A percentile compares a stretch with the other conserved stretches of the same genome.
Conservation (phyloP, 1,140 invertebrate genomes). For the Thrips palmi region DNA sequence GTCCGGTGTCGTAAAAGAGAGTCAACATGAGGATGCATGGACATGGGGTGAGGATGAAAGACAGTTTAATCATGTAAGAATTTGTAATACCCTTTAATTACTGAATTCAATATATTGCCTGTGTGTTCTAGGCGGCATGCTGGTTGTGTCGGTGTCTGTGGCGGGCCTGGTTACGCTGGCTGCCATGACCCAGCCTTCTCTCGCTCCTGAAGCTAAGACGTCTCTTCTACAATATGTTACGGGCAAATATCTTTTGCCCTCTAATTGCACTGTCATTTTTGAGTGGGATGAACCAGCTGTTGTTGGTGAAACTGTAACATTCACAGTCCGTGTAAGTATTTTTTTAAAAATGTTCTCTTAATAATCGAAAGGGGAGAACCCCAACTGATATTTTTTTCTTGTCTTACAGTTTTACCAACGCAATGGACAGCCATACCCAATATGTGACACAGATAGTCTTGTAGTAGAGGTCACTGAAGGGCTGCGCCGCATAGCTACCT, state of each 20-base stretch:
- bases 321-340: conserved; percentile 48
- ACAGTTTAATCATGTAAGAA: background rate
- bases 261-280: conserved; percentile 65
- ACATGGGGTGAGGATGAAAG: conserved; percentile 58
- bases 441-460: conserved; percentile 77
- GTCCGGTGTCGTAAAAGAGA: conserved; percentile 69
- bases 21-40: conserved; percentile 72
- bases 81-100: background rate
- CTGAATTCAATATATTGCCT: background rate
- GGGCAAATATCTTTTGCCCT: conserved; percentile 72
- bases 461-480: conserved; percentile 71
- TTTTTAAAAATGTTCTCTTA: conserved; percentile 2
- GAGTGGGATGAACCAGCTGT: conserved; percentile 73
- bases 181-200: conserved; percentile 67
- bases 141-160: conserved; percentile 68
- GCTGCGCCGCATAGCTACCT: conserved; percentile 59
- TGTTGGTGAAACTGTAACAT: conserved; percentile 78
- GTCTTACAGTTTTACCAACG: conserved; percentile 65
- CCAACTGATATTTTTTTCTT: conserved; percentile 11
- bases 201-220: conserved; percentile 70
- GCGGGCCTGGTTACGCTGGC: conserved; percentile 68
- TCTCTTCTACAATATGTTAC: conserved; percentile 79
- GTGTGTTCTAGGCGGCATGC: conserved; percentile 47
- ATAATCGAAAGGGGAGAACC: background rate
- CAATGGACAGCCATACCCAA: conserved; percentile 79